Evolutionary conservation across 2,888 invertebrate species (phyloP).

Genomic region (Cosmia trapezina): DNA sequence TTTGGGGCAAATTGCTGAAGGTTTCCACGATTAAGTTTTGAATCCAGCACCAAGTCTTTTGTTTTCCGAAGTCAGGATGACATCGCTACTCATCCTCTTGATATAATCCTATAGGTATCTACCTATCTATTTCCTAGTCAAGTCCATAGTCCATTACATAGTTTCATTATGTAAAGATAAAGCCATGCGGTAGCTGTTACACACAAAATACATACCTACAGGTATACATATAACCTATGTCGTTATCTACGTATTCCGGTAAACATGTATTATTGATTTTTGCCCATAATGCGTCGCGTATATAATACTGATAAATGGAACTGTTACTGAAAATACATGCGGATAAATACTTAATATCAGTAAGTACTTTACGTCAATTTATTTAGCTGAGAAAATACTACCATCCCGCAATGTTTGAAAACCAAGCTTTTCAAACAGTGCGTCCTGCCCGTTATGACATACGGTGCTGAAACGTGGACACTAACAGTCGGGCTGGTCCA

Average conservation of each 20-base stretch:
- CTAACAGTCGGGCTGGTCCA: too few relatives aligned
- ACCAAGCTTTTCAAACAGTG: too few relatives aligned
- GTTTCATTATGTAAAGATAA: conserved; percentile 34
- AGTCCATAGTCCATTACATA: conserved; percentile 17
- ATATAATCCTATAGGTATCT: neutral
- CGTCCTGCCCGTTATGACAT: too few relatives aligned
- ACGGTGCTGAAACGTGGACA: too few relatives aligned
- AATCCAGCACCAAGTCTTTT: neutral
- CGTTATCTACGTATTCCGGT: conserved; percentile 70
- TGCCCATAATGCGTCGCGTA: conserved; percentile 62
- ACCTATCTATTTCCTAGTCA: neutral
- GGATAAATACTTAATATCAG: conserved; percentile 7
- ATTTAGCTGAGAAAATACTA: neutral
- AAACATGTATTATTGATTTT: conserved; percentile 79
- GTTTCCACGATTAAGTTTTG: neutral
- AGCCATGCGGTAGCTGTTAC: conserved; percentile 30
- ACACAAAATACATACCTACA: conserved; percentile 19
- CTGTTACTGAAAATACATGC: conserved; percentile 41
- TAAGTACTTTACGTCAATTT: neutral
- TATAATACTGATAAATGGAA: conserved; percentile 65
- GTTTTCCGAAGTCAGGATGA: neutral
- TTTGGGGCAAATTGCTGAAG: neutral
- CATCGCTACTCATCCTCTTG: neutral
- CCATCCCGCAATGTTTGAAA: too few relatives aligned
- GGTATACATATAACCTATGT: conserved; percentile 15